These are phyloP conservation scores for Leptinotarsa haldemani DNA, from an alignment of 2,888 invertebrate genomes.

Conservation along the genomic window DNA sequence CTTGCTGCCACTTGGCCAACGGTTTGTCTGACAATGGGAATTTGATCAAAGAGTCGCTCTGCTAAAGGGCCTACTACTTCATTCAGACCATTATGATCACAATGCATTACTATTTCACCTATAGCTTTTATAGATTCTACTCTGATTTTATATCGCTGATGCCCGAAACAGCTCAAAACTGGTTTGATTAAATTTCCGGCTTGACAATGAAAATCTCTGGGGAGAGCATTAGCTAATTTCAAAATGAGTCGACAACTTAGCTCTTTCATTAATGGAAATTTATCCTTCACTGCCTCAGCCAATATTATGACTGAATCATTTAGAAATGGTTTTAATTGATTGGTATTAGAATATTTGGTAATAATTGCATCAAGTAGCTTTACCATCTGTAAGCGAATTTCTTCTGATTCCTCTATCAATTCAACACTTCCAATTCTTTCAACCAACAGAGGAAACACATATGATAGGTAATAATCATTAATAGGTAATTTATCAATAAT, in stretches of 20 bases:
- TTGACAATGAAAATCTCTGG: slow-evolving; percentile 79
- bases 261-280: slow-evolving; percentile 84
- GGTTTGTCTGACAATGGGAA: slow-evolving; percentile 80
- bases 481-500: slow-evolving; percentile 70
- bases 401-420: slow-evolving; percentile 80
- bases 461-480: slow-evolving; percentile 79
- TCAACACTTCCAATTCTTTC: slow-evolving; percentile 84
- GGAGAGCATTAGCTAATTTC: slow-evolving; percentile 72
- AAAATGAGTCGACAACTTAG: slow-evolving; percentile 78
- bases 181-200: slow-evolving; percentile 81
- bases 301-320: slow-evolving; percentile 82
- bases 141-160: slow-evolving; percentile 87
- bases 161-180: slow-evolving; percentile 77
- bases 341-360: slow-evolving; percentile 64
- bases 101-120: slow-evolving; percentile 73
- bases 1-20: slow-evolving; percentile 81
- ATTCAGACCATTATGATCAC: slow-evolving; percentile 67
- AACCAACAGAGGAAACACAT: slow-evolving; percentile 79
- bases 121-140: slow-evolving; percentile 80
- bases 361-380: slow-evolving; percentile 76
- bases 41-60: slow-evolving; percentile 88
- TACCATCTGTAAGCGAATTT: slow-evolving; percentile 80
- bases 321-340: slow-evolving; percentile 75
- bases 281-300: slow-evolving; percentile 78
- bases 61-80: slow-evolving; percentile 83